Evolutionary conservation across 2,888 invertebrate species (phyloP), one percentile per base, ranked within the genome.

Genomic region (Ormyrus nitidulus): DNA sequence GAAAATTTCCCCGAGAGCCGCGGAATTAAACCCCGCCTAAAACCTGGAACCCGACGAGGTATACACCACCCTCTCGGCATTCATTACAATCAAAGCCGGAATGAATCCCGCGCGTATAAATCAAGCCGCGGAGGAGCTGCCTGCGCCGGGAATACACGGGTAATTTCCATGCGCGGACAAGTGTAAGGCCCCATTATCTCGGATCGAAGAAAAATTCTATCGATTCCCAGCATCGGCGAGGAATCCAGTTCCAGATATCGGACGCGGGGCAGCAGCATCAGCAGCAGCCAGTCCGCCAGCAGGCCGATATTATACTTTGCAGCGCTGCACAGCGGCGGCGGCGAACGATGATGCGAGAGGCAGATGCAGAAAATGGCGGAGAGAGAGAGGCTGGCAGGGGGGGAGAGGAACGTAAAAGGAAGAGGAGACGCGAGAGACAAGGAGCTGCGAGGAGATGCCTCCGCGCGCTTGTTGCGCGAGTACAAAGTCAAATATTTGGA

Each of bases 231-330:
- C 54, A 69, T 74, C 64, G 6, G 34, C 44, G 6, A 64, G 58
- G 79, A 75, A 79, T 79, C 75, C 79, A 79, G 79, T 79, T 75
- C 79, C 10, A 69, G 71, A 71, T 71, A 78, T 72, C 72, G 66
- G 46, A 19, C 77, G 53, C 59, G 19, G 62, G 64, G 48, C n/a
- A 69, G 66, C 54, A 53, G 53, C 34, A 19, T 49, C n/a, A 19
- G 46, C 46, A n/a, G 19, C 58, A 70, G 74, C 62, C 56, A 54
- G 54, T 13, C 59, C 58, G 46, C 13, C n/a, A 69, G 69, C 62
- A 19, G 69, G 53, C 58, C 65, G 13, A 70, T 81, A 81, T 81
- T 79, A 34, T 34, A 75, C 71, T 81, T 71, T 77, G 77, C 73
- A 65, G 44, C 48, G 59, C 65, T 11, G 9, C n/a, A 9, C 44